phyloP scores from a whole-genome alignment of 2,888 invertebrate species.

The Cataglyphis albicans region DNA sequence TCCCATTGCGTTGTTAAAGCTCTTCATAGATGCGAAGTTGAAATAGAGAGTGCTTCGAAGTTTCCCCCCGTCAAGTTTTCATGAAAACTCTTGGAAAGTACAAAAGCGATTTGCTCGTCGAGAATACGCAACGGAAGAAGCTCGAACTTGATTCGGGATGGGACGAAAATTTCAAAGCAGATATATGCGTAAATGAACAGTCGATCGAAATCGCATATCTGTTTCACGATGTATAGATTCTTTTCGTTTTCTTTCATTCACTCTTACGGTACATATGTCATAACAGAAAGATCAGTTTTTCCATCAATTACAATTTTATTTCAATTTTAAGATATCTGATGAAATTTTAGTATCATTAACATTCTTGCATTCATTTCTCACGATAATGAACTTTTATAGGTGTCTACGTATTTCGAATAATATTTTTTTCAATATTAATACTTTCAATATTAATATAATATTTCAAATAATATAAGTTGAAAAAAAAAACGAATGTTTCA shows the following conservation, averaged over 20 bases:
- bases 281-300: neutral
- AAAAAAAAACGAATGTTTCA: neutral
- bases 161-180: neutral
- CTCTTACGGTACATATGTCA: neutral
- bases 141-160: neutral
- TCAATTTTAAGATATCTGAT: neutral
- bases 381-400: neutral
- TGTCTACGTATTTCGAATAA: neutral
- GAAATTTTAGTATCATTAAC: neutral
- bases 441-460: no score
- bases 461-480: no score
- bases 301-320: neutral
- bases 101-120: neutral
- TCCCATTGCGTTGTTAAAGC: neutral
- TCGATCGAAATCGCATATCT: neutral
- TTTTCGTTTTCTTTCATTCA: neutral
- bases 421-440: no score
- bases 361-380: neutral
- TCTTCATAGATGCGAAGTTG: neutral
- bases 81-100: neutral
- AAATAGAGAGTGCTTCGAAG: neutral
- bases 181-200: neutral
- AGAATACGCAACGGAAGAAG: neutral
- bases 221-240: neutral
- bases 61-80: neutral